Evolutionary conservation across 2,888 invertebrate species (phyloP).

Genomic region (Automeris io): DNA sequence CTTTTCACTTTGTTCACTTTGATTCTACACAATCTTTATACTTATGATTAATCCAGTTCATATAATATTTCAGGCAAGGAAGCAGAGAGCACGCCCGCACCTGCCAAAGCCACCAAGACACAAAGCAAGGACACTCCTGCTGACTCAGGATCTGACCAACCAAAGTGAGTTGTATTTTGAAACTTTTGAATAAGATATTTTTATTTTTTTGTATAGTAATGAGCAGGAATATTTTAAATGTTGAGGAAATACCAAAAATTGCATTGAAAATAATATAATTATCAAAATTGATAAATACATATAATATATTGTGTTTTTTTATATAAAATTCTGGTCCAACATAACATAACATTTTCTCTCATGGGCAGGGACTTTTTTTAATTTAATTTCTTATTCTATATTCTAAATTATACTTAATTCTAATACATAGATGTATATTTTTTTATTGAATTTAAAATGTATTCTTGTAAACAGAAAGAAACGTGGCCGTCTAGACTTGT

Average conservation of each 20-base stretch:
- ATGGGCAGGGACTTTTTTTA: too few relatives aligned
- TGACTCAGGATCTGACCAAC: conserved; percentile 69
- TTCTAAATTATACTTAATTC: too few relatives aligned
- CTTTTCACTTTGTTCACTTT: too few relatives aligned
- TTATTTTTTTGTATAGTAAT: neutral
- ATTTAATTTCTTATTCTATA: too few relatives aligned
- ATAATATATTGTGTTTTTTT: too few relatives aligned
- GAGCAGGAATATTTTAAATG: neutral
- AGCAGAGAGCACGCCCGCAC: conserved; percentile 37
- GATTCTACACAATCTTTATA: neutral
- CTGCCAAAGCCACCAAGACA: conserved; percentile 55
- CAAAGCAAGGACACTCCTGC: conserved; percentile 70
- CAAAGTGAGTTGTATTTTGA: conserved; percentile 46
- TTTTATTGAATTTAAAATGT: too few relatives aligned
- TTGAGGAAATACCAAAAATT: neutral
- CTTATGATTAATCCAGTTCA: neutral
- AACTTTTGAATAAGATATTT: neutral
- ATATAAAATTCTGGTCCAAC: too few relatives aligned
- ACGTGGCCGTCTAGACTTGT: conserved; percentile 81
- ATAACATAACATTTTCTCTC: too few relatives aligned
- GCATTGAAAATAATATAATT: conserved; percentile 7
- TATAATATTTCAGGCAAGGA: conserved; percentile 53
- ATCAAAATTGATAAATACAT: too few relatives aligned
- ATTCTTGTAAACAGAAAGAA: conserved; percentile 80
- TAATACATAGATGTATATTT: too few relatives aligned